These are phyloP conservation scores for Tachysurus vachellii DNA, from an alignment of 2,113 vertebrate species.

Conservation along the genomic window DNA sequence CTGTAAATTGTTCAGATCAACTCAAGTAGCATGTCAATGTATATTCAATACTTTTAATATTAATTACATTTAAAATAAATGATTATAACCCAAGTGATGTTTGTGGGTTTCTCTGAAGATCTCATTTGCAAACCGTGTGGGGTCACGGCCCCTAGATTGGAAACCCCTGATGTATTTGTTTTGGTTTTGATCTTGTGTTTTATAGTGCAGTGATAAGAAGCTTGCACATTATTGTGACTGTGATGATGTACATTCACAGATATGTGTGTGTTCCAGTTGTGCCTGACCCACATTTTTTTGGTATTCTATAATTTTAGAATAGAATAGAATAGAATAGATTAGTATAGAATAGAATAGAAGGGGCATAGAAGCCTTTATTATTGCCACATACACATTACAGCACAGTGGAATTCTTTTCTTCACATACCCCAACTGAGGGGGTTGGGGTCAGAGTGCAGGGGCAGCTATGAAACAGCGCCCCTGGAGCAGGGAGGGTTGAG, in stretches of 20 bases:
- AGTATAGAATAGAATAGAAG: too few species aligned
- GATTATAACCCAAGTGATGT: background rate
- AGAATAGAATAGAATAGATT: too few species aligned
- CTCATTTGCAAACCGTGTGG: background rate
- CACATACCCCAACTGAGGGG: too few species aligned
- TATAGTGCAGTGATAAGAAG: background rate
- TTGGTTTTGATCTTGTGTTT: background rate
- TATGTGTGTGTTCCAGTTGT: background rate
- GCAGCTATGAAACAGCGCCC: too few species aligned
- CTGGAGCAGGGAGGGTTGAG: too few species aligned
- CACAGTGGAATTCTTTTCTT: too few species aligned
- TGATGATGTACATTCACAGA: background rate
- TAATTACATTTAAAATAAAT: background rate
- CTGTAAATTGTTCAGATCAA: too few species aligned
- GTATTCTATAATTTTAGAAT: background rate
- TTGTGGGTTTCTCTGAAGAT: background rate
- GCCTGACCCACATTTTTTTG: background rate
- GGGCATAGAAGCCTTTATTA: too few species aligned
- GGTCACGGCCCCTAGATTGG: background rate
- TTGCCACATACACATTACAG: too few species aligned
- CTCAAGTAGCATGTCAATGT: too few species aligned
- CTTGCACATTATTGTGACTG: background rate
- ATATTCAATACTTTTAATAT: too few species aligned
- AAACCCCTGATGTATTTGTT: background rate
- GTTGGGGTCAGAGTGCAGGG: too few species aligned